Evolutionary conservation across 2,888 invertebrate genomes (phyloP).

Genomic region (Halictus ligatus): DNA sequence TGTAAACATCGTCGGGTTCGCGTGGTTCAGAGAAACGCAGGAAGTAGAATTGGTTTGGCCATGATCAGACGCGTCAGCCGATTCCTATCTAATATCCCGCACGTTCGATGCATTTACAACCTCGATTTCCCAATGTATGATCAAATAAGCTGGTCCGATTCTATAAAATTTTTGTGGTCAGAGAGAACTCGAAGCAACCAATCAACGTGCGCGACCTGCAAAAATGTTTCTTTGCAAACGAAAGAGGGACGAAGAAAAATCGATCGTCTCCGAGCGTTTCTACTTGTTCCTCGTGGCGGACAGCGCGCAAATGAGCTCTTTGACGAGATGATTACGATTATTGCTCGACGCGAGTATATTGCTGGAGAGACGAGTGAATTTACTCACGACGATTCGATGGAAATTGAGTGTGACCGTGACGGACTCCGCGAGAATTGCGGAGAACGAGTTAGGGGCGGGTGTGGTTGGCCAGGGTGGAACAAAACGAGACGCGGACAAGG

Average conservation of each 20-base stretch:
- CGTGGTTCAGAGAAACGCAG: no score
- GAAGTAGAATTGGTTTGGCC: no score
- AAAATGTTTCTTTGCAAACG: no score
- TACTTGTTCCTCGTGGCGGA: background rate
- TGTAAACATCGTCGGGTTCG: no score
- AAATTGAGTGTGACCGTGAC: slow-evolving; percentile 32
- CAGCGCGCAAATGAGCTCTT: slow-evolving; percentile 11
- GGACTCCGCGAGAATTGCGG: background rate
- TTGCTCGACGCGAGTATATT: slow-evolving; percentile 9
- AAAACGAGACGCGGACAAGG: background rate
- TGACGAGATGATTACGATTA: slow-evolving; percentile 34
- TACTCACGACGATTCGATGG: slow-evolving; percentile 39
- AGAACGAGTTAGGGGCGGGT: background rate
- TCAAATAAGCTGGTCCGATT: no score
- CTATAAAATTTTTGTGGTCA: no score
- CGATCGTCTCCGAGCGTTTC: background rate
- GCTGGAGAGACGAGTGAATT: slow-evolving; percentile 22
- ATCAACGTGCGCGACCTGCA: no score
- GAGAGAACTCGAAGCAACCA: no score
- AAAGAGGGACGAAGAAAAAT: background rate
- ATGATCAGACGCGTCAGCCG: no score
- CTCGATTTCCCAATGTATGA: no score
- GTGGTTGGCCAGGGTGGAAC: background rate
- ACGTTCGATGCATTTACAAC: no score
- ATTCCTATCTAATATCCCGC: no score